Percentiles rank a stretch among this genome's conserved stretches.
Evolutionary conservation across 2,888 invertebrate species (phyloP).

Genomic region (Epicampocera succincta): DNA sequence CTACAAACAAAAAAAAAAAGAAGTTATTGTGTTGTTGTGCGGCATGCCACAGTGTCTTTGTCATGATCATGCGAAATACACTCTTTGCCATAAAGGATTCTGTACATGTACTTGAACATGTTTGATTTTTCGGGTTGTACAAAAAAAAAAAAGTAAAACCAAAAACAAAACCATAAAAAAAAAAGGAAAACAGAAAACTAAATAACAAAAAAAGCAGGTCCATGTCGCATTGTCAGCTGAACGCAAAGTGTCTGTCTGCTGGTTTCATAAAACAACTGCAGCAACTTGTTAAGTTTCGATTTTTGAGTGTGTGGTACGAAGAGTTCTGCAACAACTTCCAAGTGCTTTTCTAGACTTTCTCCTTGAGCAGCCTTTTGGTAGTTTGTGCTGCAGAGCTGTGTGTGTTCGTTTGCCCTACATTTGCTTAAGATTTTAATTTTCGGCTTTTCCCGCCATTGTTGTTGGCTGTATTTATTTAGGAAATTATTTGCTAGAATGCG

Average conservation of each 20-base stretch:
- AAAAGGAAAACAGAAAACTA: not conserved
- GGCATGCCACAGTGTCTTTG: slow-evolving; percentile 49
- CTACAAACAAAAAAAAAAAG: not conserved
- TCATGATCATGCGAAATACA: slow-evolving; percentile 36
- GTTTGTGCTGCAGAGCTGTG: not conserved
- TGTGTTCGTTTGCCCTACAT: slow-evolving; percentile 28
- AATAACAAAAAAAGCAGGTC: not conserved
- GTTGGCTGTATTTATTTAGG: slow-evolving; percentile 44
- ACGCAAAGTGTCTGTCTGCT: slow-evolving; percentile 4
- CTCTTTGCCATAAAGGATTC: slow-evolving; percentile 38
- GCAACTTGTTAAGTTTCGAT: slow-evolving; percentile 27
- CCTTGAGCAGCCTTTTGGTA: not conserved
- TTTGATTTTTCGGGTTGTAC: not conserved
- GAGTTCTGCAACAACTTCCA: not conserved
- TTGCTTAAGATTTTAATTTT: not conserved
- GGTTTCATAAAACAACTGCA: slow-evolving; percentile 14
- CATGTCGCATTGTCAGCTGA: slow-evolving; percentile 48
- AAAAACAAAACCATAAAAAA: not conserved
- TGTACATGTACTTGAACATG: not conserved
- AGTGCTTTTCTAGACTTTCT: not conserved
- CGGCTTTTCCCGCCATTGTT: not conserved
- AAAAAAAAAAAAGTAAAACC: not conserved
- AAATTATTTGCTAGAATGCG: slow-evolving; percentile 22
- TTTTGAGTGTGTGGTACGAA: slow-evolving; percentile 1
- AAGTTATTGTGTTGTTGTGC: slow-evolving; percentile 35